Percentiles rank a stretch among this genome's conserved stretches.
Evolutionary conservation across 2,113 vertebrate genomes (phyloP).

Genomic region (Synodontis membranacea): DNA sequence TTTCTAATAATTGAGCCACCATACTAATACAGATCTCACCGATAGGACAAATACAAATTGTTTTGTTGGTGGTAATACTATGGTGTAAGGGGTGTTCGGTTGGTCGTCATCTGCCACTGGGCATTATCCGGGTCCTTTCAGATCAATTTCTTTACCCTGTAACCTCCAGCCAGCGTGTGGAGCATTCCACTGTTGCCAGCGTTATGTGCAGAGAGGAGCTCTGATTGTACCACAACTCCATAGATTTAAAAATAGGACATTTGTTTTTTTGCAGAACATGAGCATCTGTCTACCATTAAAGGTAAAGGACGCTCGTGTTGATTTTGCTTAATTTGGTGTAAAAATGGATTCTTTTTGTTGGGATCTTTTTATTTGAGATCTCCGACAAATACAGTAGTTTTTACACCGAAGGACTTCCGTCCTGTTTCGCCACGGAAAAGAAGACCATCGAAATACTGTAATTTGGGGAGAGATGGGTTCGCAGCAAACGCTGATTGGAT

Average conservation of each 20-base stretch:
- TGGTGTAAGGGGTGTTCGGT: slow-evolving; percentile 54
- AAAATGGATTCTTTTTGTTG: not conserved
- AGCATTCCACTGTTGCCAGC: slow-evolving; percentile 41
- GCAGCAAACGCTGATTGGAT: slow-evolving; percentile 2
- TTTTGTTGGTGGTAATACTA: slow-evolving; percentile 48
- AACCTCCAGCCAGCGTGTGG: slow-evolving; percentile 57
- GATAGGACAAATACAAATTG: not conserved
- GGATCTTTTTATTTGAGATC: not conserved
- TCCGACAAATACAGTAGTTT: not conserved
- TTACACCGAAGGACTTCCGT: not conserved
- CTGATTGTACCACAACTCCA: not conserved
- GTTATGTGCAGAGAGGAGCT: slow-evolving; percentile 6
- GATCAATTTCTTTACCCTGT: slow-evolving; percentile 76
- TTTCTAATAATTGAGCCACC: not conserved
- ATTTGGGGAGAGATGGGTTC: not conserved
- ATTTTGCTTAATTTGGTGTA: slow-evolving; percentile 47
- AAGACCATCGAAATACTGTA: not conserved
- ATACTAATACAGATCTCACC: not conserved
- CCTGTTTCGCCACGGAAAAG: not conserved
- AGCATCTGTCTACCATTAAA: slow-evolving; percentile 41
- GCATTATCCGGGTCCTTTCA: slow-evolving; percentile 70
- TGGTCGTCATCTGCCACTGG: slow-evolving; percentile 65
- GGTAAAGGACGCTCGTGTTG: slow-evolving; percentile 51
- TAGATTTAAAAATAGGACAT: slow-evolving; percentile 10
- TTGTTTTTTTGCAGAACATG: slow-evolving; percentile 4